Base-by-base conservation (phyloP, 2,113 vertebrate species). In the Mobula birostris region DNA sequence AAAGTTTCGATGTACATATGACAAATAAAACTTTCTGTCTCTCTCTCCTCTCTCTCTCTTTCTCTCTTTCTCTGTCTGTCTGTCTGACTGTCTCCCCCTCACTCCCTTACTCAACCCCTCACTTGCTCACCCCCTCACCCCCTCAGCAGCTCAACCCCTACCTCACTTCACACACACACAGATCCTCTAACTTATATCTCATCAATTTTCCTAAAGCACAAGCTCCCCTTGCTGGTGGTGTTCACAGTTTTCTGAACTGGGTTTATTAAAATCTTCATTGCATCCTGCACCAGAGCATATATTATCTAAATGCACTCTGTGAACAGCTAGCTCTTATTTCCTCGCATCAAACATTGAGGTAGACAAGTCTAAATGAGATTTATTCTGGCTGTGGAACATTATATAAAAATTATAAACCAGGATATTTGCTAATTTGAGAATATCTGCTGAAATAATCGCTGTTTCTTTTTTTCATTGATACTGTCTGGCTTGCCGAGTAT, bases 141-240 rank as follows among this genome's bases (percentile, higher is more conserved):
- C 48, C 3, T 48, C 48, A 48, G 1, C 48, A 48, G 2, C 48
- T 48, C 48, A 48, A 48, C 3, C 48, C 48, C 48, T 48, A 48
- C 48, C 48, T 1, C 48, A 48, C 3, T 1, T 48, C 48, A 48
- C 48, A 48, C 48, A 48, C 48, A 48, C 48, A 48, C 48, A 48
- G 48, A 48, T 48, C 48, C 82, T 87, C 27, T 14, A 87, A 58
- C 56, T 15, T 63, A 87, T n/a, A 63, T 87, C 58, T 87, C 83
- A 87, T n/a, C 83, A 87, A 87, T 87, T 56, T 56, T 56, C 11
- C 83, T 87, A 87, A 87, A 87, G 83, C 83, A 87, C 83, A 56
- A 87, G 83, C 83, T 87, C 83, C 83, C 83, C 56, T 87, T 24
- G 9, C 83, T 87, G 58, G 83, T 63, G 56, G 58, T 61, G 83